These are phyloP conservation scores for Leptobrachium ailaonicum DNA, from an alignment of 2,113 vertebrate species.

Conservation along the genomic window DNA sequence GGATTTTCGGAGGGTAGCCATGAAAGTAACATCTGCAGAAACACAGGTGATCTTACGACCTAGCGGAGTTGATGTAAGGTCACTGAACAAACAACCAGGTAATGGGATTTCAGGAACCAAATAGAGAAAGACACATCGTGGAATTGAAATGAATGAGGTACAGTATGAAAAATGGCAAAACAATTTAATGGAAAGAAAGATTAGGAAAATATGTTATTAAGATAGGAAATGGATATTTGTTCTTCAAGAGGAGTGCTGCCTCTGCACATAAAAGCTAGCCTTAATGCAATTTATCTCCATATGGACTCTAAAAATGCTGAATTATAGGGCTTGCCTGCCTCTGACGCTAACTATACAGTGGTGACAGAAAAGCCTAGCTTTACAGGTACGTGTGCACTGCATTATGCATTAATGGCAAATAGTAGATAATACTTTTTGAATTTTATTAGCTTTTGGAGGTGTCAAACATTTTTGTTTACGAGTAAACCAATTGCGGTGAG, in stretches of 20 bases:
- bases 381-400: too few species aligned
- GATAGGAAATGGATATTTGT: neutral
- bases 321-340: too few species aligned
- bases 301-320: neutral
- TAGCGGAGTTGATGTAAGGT: neutral
- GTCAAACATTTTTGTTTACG: too few species aligned
- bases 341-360: too few species aligned
- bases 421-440: too few species aligned
- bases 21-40: too few species aligned
- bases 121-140: neutral
- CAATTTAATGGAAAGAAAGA: neutral
- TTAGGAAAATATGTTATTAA: neutral
- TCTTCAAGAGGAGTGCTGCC: neutral
- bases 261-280: neutral
- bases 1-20: too few species aligned
- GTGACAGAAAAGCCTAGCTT: too few species aligned
- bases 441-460: too few species aligned
- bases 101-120: neutral
- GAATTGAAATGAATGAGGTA: neutral
- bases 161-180: neutral
- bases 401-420: too few species aligned
- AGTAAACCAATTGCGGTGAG: too few species aligned
- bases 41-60: neutral
- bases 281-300: neutral
- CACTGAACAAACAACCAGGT: neutral